Conservation (phyloP, 2,113 vertebrate genomes). For the Pseudolaguvia tuberculata region DNA sequence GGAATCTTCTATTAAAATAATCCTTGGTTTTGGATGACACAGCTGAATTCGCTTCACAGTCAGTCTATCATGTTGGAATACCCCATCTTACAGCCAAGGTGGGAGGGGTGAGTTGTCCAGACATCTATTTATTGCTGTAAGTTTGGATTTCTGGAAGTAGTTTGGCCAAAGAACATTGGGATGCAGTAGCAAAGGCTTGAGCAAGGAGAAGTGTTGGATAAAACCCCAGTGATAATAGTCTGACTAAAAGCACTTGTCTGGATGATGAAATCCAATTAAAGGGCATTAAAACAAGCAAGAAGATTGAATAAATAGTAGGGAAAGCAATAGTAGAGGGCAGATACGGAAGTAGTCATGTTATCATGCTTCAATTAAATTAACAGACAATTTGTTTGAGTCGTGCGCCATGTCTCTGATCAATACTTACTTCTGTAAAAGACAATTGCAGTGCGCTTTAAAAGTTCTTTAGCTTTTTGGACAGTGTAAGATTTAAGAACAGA, state of each 20-base stretch:
- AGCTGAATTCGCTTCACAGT: constrained; percentile 40
- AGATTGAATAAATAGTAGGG: constrained; percentile 42
- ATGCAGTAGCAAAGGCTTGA: constrained; percentile 38
- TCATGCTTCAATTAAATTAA: constrained; percentile 6
- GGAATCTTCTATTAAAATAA: constrained; percentile 31
- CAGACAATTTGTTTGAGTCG: constrained; percentile 2
- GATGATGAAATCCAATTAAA: constrained; percentile 52
- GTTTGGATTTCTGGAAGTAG: constrained; percentile 28
- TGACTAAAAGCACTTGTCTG: constrained; percentile 50
- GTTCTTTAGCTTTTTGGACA: too few species aligned
- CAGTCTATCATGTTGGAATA: too few species aligned
- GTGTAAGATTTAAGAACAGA: too few species aligned
- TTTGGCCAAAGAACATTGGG: constrained; percentile 14
- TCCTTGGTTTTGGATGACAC: constrained; percentile 40
- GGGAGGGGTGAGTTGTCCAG: not conserved
- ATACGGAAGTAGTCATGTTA: constrained; percentile 19
- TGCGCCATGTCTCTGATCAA: constrained; percentile 12
- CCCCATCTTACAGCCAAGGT: constrained; percentile 30
- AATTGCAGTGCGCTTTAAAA: too few species aligned
- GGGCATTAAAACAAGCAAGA: constrained; percentile 44
- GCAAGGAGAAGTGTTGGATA: constrained; percentile 35
- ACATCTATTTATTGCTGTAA: constrained; percentile 18
- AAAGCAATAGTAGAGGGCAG: constrained; percentile 20
- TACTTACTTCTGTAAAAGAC: not conserved
- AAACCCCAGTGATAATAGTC: constrained; percentile 50